Evolutionary conservation across 1,140 invertebrate genomes (phyloP).

Genomic region (Homarus americanus): DNA sequence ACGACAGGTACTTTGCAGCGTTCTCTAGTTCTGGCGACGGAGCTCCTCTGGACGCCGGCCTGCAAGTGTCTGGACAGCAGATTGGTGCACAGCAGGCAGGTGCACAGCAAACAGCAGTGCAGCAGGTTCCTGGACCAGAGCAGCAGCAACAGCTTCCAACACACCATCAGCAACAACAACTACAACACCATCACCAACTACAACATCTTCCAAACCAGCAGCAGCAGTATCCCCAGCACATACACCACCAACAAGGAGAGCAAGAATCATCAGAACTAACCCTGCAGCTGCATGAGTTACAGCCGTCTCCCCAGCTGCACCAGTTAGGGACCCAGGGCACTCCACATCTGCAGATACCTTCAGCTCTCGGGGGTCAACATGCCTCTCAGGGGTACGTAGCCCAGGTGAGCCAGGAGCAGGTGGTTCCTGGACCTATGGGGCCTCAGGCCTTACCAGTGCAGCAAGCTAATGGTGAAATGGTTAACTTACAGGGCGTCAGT

Average conservation of each 20-base stretch:
- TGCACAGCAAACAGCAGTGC: conserved; percentile 13
- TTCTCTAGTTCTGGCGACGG: conserved; percentile 35
- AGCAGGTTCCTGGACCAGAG: neutral
- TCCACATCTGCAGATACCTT: conserved; percentile 15
- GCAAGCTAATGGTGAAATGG: conserved; percentile 3
- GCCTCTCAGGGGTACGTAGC: conserved; percentile 4
- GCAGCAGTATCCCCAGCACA: conserved; percentile 33
- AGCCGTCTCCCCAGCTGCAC: conserved; percentile 59
- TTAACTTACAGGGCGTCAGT: neutral
- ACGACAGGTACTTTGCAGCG: conserved; percentile 57
- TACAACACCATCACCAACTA: conserved; percentile 22
- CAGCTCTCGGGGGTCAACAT: conserved; percentile 19
- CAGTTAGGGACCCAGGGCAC: conserved; percentile 23
- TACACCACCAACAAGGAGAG: conserved; percentile 24
- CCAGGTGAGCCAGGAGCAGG: conserved; percentile 18
- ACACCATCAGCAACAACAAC: conserved; percentile 24
- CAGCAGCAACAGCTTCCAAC: conserved; percentile 18
- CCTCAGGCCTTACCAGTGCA: conserved; percentile 58
- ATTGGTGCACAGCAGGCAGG: conserved; percentile 5
- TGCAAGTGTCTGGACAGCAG: conserved; percentile 13
- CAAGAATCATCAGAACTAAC: neutral
- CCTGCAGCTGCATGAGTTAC: conserved; percentile 50
- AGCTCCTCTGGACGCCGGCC: neutral
- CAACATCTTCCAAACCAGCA: conserved; percentile 25
- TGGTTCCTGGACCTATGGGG: conserved; percentile 51